phyloP scores from a whole-genome alignment of 2,113 vertebrate genomes.

The Macaca nemestrina region DNA sequence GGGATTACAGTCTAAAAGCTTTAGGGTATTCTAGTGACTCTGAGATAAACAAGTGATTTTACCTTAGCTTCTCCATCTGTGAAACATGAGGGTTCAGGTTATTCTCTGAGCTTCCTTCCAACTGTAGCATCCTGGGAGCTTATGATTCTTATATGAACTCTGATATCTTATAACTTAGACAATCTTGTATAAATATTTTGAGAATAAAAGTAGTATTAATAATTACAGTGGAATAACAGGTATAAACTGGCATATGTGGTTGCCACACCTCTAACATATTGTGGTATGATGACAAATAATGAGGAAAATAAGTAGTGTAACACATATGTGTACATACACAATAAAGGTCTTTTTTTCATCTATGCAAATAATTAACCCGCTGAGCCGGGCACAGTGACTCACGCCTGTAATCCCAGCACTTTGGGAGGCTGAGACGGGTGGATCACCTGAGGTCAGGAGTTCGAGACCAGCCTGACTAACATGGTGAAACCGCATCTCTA shows the following conservation, averaged over 20 bases:
- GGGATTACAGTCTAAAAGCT: neutral
- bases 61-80: neutral
- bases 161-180: neutral
- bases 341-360: neutral
- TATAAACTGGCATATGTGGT: neutral
- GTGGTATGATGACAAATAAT: neutral
- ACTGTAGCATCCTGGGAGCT: neutral
- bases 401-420: too few species aligned
- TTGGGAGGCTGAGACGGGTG: too few species aligned
- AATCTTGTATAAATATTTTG: neutral
- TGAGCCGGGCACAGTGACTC: too few species aligned
- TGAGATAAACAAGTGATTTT: neutral
- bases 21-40: neutral
- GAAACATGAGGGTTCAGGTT: neutral
- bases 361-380: neutral
- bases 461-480: too few species aligned
- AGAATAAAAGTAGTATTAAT: neutral
- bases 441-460: too few species aligned
- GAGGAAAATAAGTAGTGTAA: neutral
- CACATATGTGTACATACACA: neutral
- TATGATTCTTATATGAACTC: neutral
- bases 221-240: neutral
- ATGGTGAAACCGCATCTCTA: too few species aligned
- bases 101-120: neutral
- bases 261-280: neutral